These are phyloP conservation scores for Diplodus puntazzo DNA, from an alignment of 2,797 vertebrate species.

Conservation along the genomic window DNA sequence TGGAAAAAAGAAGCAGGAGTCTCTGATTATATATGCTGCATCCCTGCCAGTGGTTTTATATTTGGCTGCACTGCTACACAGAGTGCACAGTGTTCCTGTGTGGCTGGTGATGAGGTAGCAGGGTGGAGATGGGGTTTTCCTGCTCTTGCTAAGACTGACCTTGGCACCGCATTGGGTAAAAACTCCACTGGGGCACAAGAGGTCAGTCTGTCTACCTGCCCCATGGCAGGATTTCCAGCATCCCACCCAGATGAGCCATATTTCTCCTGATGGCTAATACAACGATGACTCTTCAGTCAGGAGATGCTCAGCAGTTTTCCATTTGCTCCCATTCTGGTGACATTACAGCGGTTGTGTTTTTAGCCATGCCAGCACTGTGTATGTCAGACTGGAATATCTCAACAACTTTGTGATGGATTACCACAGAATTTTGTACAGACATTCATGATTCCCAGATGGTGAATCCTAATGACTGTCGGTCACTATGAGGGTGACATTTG, in stretches of 20 bases:
- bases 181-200: conserved; percentile 65
- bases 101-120: conserved; percentile 80
- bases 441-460: background rate
- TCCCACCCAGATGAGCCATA: conserved; percentile 48
- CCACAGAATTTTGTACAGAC: background rate
- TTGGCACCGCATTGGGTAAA: conserved; percentile 63
- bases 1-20: conserved; percentile 70
- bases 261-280: conserved; percentile 48
- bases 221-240: conserved; percentile 70
- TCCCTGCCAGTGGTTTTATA: conserved; percentile 76
- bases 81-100: conserved; percentile 75
- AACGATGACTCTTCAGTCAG: conserved; percentile 20
- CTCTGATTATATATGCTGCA: conserved; percentile 66
- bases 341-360: conserved; percentile 15
- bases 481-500: background rate
- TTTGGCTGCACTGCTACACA: conserved; percentile 71
- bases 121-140: conserved; percentile 83
- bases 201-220: conserved; percentile 75
- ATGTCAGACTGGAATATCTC: background rate
- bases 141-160: conserved; percentile 67
- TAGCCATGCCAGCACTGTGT: background rate
- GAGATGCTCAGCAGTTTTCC: conserved; percentile 31
- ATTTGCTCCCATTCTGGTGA: conserved; percentile 40
- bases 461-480: background rate
- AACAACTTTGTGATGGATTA: conserved; percentile 8